Base-by-base conservation (phyloP, 1,140 invertebrate species). In the Trichoplusia ni region DNA sequence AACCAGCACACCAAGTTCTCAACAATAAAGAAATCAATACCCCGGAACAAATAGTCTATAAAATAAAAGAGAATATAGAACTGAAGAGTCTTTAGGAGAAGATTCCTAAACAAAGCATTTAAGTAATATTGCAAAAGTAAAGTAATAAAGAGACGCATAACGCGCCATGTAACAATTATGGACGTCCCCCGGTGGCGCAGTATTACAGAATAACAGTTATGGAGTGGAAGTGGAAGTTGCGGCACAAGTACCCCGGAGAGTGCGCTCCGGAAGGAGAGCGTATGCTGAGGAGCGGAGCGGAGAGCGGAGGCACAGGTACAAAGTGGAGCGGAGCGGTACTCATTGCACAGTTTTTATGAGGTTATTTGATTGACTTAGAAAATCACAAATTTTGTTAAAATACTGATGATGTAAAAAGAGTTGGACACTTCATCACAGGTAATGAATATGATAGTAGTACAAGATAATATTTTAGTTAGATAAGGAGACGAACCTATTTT, bases 151-250 rank as follows among this genome's bases (percentile, higher is more conserved):
- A 18, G 46, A 8, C 14, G 19, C 40, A 37, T 33, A 61, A 67
- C 49, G 64, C 37, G 6, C 46, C 27, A 53, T 67, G 58, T 61
- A 67, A 61, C 64, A 67, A 61, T 66, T 61, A 67, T 38, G 42
- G 35, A 61, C 40, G 19, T 16, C 64, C 60, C 64, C 64, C 64
- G n/a, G 35, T 47, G 5, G 61, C 29, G 4, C 37, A 47, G 56
- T 60, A 29, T 38, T 13, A 38, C 2, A n/a, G 29, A 37, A 23
- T 60, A 60, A 60, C 42, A 25, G 56, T 60, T 60, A 60, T 47
- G 18, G 42, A 46, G 29, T 46, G n/a, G 31, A 31, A 16, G 29
- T 21, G 31, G 19, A 47, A 33, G 9, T 35, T 47, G 29, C n/a
- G 37, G 29, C 9, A 9, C 40, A 47, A 47, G 29, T 59, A 29